Base-by-base conservation (phyloP, 1,140 invertebrate species). In the Pomacea maculata region DNA sequence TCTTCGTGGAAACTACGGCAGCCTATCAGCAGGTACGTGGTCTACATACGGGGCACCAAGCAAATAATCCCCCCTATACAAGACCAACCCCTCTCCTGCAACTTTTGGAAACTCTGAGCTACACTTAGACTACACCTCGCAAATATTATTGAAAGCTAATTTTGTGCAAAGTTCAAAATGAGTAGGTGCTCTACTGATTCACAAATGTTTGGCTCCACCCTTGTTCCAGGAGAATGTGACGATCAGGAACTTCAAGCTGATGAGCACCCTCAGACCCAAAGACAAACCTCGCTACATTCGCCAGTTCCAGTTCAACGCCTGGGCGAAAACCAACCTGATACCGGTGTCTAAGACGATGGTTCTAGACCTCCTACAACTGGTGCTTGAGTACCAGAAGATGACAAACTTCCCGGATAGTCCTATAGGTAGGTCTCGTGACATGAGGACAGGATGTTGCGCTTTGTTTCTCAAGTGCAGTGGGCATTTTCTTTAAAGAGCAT, bases 261-360 rank as follows among this genome's bases (percentile, higher is more conserved):
- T 68, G 45, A 86, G 80, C 77, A 86, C 84, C 79, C 80, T 83
- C 10, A 73, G 79, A 14, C 86, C 87, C 11, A 84, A 84, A 19
- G 83, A 85, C 2, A 71, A 81, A 25, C 73, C 87, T 1, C 82
- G 81, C 63, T 75, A 83, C 52, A 81, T 91, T 21, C 84, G 85
- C 57, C 89, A 90, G 78, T 90, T 89, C 82, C 89, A 89, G 79
- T 88, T 90, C 71, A 87, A 90, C 77, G 86, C 85, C 61, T 91
- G 90, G 89, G 80, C 83, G 15, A 85, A 88, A 71, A 79, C 85
- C n/a, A 86, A 88, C 21, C 85, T 87, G 55, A 75, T 87, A 52
- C 89, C 89, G 11, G 84, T 85, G 74, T 88, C 89, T 15, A 89
- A 88, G 73, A 86, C 85, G 15, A 87, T 87, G 85, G 71, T 89